phyloP scores from a whole-genome alignment of 1,140 invertebrate genomes.

The Ruditapes philippinarum region DNA sequence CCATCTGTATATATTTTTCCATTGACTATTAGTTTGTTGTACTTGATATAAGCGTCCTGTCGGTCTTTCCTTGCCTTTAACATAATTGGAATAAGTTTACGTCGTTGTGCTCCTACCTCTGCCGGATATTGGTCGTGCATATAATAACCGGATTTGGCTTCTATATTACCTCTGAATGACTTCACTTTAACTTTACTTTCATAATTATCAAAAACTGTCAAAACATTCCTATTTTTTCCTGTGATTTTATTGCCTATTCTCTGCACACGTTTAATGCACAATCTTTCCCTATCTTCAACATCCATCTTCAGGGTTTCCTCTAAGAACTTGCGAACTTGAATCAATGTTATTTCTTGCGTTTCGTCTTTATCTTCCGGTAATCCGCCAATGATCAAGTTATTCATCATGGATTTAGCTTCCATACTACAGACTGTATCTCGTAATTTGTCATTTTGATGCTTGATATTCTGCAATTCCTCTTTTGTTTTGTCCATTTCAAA shows the following conservation, averaged over 20 bases:
- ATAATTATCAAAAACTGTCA: not conserved
- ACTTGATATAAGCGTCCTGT: not conserved
- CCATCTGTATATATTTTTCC: not conserved
- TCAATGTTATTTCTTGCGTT: not conserved
- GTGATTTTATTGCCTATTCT: not conserved
- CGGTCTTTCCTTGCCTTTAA: not conserved
- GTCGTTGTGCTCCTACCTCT: not conserved
- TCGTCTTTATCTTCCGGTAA: not conserved
- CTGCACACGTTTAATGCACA: not conserved
- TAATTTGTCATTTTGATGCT: not conserved
- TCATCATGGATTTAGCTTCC: not conserved
- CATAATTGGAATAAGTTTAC: not conserved
- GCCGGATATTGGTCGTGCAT: not conserved
- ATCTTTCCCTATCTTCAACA: not conserved
- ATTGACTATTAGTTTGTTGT: not conserved
- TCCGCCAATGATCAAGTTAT: conserved; percentile 7
- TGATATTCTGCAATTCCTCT: not conserved
- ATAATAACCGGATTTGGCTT: not conserved
- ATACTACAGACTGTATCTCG: not conserved
- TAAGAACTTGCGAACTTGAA: not conserved
- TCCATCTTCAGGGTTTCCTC: not conserved
- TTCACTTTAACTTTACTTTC: not conserved
- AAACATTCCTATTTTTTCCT: not conserved
- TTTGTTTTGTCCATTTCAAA: not conserved
- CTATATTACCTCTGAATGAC: not conserved